Conservation (phyloP, 1,140 invertebrate species). For the Galleria mellonella region DNA sequence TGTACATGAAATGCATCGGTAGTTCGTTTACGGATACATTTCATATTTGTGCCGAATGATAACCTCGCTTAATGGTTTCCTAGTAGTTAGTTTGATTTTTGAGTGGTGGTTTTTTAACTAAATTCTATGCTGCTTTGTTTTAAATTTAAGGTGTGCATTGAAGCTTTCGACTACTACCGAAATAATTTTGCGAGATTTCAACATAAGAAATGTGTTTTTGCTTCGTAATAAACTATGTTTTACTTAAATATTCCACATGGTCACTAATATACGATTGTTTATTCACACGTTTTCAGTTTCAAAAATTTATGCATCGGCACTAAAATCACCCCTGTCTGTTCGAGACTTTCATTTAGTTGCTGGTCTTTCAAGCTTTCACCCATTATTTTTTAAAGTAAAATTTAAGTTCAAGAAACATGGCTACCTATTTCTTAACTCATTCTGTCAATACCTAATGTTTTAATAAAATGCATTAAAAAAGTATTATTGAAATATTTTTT, state of each 20-base stretch:
- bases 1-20: conserved; percentile 42
- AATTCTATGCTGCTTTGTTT: conserved; percentile 55
- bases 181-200: conserved; percentile 32
- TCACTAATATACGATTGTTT: conserved; percentile 4
- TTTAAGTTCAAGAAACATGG: not conserved
- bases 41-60: conserved; percentile 39
- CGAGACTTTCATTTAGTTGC: conserved; percentile 29
- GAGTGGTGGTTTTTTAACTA: conserved; percentile 58
- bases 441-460: too few species aligned
- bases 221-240: conserved; percentile 26
- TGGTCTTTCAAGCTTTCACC: conserved; percentile 37
- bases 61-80: conserved; percentile 60
- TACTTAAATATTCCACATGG: conserved; percentile 10
- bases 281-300: not conserved
- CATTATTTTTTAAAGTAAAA: conserved; percentile 12
- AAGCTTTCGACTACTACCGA: conserved; percentile 38
- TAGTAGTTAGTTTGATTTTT: conserved; percentile 62
- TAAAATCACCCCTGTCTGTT: not conserved
- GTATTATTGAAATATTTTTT: too few species aligned
- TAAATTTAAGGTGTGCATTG: conserved; percentile 38
- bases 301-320: not conserved
- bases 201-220: conserved; percentile 15
- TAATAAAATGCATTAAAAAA: too few species aligned
- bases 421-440: too few species aligned
- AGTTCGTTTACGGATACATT: conserved; percentile 23